These are phyloP conservation scores for Sakesphorus luctuosus DNA, from an alignment of 2,113 vertebrate genomes.

Conservation along the genomic window DNA sequence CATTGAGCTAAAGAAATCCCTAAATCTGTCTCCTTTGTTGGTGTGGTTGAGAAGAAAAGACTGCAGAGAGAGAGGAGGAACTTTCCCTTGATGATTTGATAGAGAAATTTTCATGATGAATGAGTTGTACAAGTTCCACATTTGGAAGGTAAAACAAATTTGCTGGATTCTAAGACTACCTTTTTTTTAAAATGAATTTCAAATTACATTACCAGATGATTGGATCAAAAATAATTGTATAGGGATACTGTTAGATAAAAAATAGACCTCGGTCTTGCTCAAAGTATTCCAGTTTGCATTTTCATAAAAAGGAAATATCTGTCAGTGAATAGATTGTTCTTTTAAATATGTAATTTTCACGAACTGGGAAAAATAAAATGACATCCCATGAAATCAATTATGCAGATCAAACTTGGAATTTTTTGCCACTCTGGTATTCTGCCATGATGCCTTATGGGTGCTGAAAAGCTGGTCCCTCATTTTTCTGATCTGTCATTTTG, in stretches of 20 bases:
- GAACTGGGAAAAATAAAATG: background rate
- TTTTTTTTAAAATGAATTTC: background rate
- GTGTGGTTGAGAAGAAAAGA: background rate
- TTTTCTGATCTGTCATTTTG: conserved; percentile 25
- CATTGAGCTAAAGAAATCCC: background rate
- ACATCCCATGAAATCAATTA: background rate
- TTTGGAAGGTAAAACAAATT: background rate
- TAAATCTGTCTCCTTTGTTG: background rate
- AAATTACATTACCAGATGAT: background rate
- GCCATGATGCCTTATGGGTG: background rate
- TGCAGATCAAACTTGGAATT: background rate
- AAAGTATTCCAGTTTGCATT: background rate
- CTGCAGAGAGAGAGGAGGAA: background rate
- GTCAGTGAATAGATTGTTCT: background rate
- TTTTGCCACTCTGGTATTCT: background rate
- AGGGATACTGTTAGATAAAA: background rate
- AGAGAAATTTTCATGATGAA: background rate
- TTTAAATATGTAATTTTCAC: background rate
- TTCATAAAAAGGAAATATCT: background rate
- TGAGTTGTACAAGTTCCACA: background rate
- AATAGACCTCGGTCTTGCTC: background rate
- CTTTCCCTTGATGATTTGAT: background rate
- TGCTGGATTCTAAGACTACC: background rate
- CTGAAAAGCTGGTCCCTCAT: background rate
- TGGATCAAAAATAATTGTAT: background rate